These are phyloP conservation scores for Yponomeuta cagnagella DNA, from an alignment of 2,888 invertebrate genomes.

Conservation along the genomic window DNA sequence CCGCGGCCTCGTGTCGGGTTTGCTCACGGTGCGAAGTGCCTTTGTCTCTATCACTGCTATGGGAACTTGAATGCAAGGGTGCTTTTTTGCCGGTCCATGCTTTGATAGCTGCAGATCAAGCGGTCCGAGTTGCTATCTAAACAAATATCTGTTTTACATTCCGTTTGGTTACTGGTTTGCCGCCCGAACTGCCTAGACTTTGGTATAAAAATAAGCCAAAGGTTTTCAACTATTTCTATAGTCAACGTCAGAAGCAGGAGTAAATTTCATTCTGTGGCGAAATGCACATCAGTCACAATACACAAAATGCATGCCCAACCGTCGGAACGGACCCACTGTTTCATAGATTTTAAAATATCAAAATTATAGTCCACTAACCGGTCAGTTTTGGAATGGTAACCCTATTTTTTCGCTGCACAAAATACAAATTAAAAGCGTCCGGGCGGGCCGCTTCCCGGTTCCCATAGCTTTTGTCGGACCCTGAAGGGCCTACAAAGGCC, in stretches of 20 bases:
- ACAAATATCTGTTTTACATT: background rate
- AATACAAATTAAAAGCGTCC: conserved; percentile 2
- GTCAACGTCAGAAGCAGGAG: too few species aligned
- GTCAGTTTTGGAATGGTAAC: background rate
- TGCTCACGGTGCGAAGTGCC: conserved; percentile 30
- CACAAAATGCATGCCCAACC: too few species aligned
- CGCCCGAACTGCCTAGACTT: too few species aligned
- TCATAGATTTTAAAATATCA: background rate
- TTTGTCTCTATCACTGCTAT: conserved; percentile 39
- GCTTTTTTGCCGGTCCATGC: background rate
- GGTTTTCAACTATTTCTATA: too few species aligned
- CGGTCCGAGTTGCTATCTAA: background rate
- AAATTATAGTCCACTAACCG: background rate
- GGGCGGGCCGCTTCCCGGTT: conserved; percentile 59
- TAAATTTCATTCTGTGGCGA: too few species aligned
- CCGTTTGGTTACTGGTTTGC: background rate
- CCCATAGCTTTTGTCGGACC: conserved; percentile 56
- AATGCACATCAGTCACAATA: too few species aligned
- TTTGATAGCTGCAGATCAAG: background rate
- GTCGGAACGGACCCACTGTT: background rate
- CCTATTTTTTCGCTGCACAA: background rate
- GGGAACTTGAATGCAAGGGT: conserved; percentile 33
- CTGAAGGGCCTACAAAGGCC: conserved; percentile 62
- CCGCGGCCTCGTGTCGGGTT: conserved; percentile 18
- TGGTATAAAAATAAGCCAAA: too few species aligned